phyloP scores from a whole-genome alignment of 2,113 vertebrate species.

The Nyctibius bracteatus region DNA sequence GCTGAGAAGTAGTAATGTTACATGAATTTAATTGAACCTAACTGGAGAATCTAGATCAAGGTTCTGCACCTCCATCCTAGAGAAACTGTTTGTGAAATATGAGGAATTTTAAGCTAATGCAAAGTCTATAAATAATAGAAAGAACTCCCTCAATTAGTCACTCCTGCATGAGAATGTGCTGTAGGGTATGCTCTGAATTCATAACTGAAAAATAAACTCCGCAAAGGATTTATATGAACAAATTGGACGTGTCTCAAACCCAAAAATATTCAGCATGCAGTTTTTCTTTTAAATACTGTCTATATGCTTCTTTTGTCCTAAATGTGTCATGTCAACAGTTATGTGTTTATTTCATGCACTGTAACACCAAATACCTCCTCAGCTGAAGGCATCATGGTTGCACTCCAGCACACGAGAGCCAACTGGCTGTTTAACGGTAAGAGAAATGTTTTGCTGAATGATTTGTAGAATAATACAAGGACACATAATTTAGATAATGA shows the following conservation, averaged over 20 bases:
- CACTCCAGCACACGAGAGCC: neutral
- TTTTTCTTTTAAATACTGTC: neutral
- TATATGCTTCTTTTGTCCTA: conserved; percentile 38
- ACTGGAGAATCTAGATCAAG: neutral
- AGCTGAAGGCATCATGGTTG: neutral
- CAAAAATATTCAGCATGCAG: neutral
- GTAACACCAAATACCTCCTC: neutral
- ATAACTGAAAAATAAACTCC: neutral
- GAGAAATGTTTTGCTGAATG: neutral
- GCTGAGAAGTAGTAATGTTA: neutral
- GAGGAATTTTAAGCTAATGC: conserved; percentile 21
- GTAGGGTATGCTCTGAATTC: conserved; percentile 33
- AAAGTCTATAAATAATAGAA: conserved; percentile 50
- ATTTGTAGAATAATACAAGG: neutral
- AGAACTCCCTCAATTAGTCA: conserved; percentile 18
- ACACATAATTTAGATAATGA: neutral
- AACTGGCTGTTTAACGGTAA: neutral
- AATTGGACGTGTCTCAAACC: neutral
- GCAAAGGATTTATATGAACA: conserved; percentile 31
- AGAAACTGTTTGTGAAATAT: conserved; percentile 24
- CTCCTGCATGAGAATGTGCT: conserved; percentile 12
- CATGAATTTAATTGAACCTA: neutral
- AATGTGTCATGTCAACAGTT: conserved; percentile 37
- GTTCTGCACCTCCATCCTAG: neutral
- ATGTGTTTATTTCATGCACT: neutral